These are phyloP conservation scores for Meteorus cinctellus DNA, from an alignment of 2,888 invertebrate species.

Conservation along the genomic window DNA sequence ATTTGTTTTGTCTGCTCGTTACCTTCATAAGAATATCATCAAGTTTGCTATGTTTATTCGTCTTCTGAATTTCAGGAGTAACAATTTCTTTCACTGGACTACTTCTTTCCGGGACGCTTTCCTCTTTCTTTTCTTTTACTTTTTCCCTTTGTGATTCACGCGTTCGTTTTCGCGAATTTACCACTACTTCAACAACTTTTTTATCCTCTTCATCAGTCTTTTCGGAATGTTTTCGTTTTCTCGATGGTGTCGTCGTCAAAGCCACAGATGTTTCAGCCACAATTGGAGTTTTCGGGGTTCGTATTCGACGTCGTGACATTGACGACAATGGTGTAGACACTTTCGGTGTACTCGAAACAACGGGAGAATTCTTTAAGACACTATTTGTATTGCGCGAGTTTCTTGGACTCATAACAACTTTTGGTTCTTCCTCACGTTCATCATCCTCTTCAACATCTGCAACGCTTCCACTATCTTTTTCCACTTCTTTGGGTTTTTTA, in stretches of 20 bases:
- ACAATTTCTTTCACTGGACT: constrained; percentile 37
- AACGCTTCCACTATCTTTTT: constrained; percentile 47
- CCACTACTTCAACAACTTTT: constrained; percentile 24
- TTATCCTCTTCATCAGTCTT: constrained; percentile 65
- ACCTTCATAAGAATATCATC: constrained; percentile 70
- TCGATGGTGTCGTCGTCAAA: constrained; percentile 53
- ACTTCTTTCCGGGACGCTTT: constrained; percentile 49
- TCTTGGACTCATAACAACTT: constrained; percentile 56
- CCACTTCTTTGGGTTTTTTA: constrained; percentile 37
- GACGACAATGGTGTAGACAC: constrained; percentile 46
- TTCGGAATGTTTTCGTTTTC: constrained; percentile 73
- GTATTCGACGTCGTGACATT: constrained; percentile 57
- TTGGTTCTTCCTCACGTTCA: constrained; percentile 40
- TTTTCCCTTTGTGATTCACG: constrained; percentile 53
- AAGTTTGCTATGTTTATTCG: constrained; percentile 68
- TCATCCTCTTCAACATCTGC: constrained; percentile 47
- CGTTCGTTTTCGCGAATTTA: constrained; percentile 41
- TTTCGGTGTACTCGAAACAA: constrained; percentile 51
- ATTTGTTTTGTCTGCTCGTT: constrained; percentile 67
- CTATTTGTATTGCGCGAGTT: constrained; percentile 54
- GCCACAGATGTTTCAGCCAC: constrained; percentile 39
- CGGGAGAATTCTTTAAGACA: constrained; percentile 49
- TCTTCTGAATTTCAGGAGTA: constrained; percentile 3
- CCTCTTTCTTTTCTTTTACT: constrained; percentile 62
- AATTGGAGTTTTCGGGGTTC: constrained; percentile 57